phyloP scores from a whole-genome alignment of 2,113 vertebrate genomes.

The Centrocercus urophasianus region DNA sequence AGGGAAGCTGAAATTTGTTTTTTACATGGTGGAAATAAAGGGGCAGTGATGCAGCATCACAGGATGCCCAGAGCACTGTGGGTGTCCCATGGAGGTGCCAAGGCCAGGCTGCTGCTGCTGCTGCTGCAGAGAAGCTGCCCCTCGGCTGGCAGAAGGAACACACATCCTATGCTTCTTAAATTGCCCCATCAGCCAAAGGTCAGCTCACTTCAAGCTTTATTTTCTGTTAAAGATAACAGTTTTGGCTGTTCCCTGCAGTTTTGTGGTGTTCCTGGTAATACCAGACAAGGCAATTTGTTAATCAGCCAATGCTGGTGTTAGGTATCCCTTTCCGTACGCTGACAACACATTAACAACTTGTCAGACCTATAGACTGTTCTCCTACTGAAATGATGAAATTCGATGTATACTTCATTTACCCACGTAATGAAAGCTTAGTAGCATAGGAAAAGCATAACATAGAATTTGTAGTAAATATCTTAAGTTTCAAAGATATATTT shows the following conservation, averaged over 20 bases:
- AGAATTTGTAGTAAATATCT: slow-evolving; percentile 48
- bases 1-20: neutral
- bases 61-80: neutral
- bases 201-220: neutral
- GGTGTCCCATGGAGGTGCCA: too few relatives aligned
- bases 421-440: slow-evolving; percentile 55
- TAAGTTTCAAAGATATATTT: slow-evolving; percentile 37
- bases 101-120: too few relatives aligned
- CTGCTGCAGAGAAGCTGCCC: neutral
- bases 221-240: neutral
- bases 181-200: neutral
- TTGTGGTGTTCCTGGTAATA: slow-evolving; percentile 1
- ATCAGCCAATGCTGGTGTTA: slow-evolving; percentile 50
- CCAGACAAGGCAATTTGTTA: slow-evolving; percentile 60
- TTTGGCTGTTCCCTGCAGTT: slow-evolving; percentile 30
- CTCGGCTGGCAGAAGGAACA: neutral
- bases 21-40: neutral
- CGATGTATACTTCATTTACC: slow-evolving; percentile 63
- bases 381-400: slow-evolving; percentile 23
- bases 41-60: too few relatives aligned
- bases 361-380: slow-evolving; percentile 17
- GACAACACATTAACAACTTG: slow-evolving; percentile 35
- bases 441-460: slow-evolving; percentile 55
- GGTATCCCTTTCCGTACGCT: slow-evolving; percentile 31
- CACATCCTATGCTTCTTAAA: neutral